Base-by-base conservation (phyloP, 2,113 vertebrate genomes). In the Gallinago jamesoni region DNA sequence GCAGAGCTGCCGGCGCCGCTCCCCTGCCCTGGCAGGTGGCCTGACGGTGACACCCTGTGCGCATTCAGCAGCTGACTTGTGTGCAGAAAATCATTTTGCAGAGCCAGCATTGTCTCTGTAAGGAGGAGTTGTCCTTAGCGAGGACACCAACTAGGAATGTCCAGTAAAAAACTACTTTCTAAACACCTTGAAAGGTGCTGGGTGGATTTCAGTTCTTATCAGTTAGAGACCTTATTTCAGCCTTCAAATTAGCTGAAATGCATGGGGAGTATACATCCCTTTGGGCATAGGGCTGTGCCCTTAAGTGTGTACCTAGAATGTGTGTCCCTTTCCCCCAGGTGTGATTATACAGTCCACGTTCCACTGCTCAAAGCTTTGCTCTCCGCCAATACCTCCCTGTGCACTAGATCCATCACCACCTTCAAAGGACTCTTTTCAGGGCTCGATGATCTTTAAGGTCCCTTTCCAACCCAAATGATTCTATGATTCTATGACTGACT, bases 1-100 rank as follows among this genome's bases (percentile, higher is more conserved):
- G 5, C 16, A 27, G 56, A 48, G 50, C 75, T 1, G 3, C 37
- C 4, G 39, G 66, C 15, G 0, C 81, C 1, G 12, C 7, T 56
- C 2, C 48, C 37, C 57, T 55, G 82, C 45, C 7, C 77, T 25
- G 74, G 63, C 84, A 83, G 84, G 64, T 8, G 39, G 63, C 31
- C 4, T 5, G 57, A 2, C 43, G 22, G 39, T 50, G 73, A 18
- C 69, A n/a, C 48, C 66, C 82, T 10, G 21, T 37, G 70, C 24
- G 2, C 41, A 1, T 41, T 33, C 74, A 75, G 59, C 82, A 82
- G 56, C 78, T 72, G 63, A 48, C 63, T 76, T 6, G 12, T 28
- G 43, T 7, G 75, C 83, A 47, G 62, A 85, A 39, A n/a, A 23
- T 27, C 6, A 1, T 66, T 67, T 18, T 81, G 69, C 93, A 72